Conservation (phyloP, 1,140 invertebrate species). For the Neodiprion lecontei region DNA sequence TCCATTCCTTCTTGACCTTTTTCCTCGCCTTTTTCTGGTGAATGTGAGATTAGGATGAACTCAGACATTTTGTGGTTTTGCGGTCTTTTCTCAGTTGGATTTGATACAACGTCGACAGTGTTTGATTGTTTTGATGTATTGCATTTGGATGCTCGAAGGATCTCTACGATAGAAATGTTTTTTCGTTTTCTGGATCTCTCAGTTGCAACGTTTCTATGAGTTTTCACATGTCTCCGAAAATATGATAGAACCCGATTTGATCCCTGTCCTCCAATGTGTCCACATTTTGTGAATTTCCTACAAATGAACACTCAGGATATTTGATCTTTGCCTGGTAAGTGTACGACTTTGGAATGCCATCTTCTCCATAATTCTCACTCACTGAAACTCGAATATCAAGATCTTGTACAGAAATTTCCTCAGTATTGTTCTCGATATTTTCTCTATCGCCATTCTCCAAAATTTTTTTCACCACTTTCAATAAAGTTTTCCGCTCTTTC, state of each 20-base stretch:
- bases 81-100: conserved; percentile 8
- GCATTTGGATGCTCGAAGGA: conserved; percentile 12
- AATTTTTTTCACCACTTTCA: conserved; percentile 12
- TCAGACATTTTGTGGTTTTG: conserved; percentile 5
- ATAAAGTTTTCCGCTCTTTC: conserved; percentile 18
- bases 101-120: background rate
- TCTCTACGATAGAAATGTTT: conserved; percentile 6
- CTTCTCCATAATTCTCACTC: conserved; percentile 10
- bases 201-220: background rate
- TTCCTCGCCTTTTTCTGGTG: background rate
- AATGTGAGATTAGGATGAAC: conserved; percentile 13
- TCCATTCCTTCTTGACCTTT: conserved; percentile 9
- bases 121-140: background rate
- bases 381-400: conserved; percentile 19
- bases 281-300: conserved; percentile 13
- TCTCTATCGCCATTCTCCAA: background rate
- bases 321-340: conserved; percentile 17
- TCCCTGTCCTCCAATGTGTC: background rate
- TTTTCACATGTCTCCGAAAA: conserved; percentile 21
- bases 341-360: conserved; percentile 14
- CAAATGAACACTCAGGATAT: conserved; percentile 9
- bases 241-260: conserved; percentile 22
- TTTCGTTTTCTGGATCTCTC: conserved; percentile 9
- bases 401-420: conserved; percentile 14
- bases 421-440: conserved; percentile 7